Base-by-base conservation (phyloP, 2,113 vertebrate species). In the Merops nubicus region DNA sequence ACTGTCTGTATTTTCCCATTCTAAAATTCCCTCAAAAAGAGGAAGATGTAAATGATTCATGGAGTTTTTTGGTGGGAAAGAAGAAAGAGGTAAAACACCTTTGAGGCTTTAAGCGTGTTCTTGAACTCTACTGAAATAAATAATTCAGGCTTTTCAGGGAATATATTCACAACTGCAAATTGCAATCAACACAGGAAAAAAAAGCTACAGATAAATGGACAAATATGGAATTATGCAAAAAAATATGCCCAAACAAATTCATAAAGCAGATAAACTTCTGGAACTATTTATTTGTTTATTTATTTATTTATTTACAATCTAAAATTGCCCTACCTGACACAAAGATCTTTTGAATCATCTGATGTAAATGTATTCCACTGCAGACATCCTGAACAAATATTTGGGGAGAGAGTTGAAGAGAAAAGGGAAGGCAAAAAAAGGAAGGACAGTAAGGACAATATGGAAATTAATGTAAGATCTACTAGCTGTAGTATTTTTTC, bases 121-220 rank as follows among this genome's bases (percentile, higher is more conserved):
- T 48, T 89, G 60, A 88, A 56, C 43, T 60, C 42, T 76, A 29
- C 67, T 50, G 31, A 91, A 96, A 89, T 50, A 22, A 85, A 51
- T 91, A 78, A 86, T 92, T 95, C 8, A 9, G 17, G 48, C 8
- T 48, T 90, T 50, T 29, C 3, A 42, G 36, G 51, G 31, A 83
- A 76, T 90, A 85, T 70, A 68, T n/a, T 75, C 82, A 85, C 28
- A 89, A 92, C 84, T 95, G 75, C 48, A 93, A 96, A 95, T 91
- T 93, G 65, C 25, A 84, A 80, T 91, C 50, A 68, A 18, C 31
- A 73, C 25, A 57, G 22, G 40, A 64, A 69, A 89, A 85, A 91
- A 85, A 3, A n/a, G n/a, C 2, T 33, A 34, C 4, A 94, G 64
- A 91, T 92, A 88, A 73, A 78, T 1, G 33, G 50, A 64, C 34